Conservation (phyloP, 1,140 invertebrate genomes). For the Drosophila insularis region DNA sequence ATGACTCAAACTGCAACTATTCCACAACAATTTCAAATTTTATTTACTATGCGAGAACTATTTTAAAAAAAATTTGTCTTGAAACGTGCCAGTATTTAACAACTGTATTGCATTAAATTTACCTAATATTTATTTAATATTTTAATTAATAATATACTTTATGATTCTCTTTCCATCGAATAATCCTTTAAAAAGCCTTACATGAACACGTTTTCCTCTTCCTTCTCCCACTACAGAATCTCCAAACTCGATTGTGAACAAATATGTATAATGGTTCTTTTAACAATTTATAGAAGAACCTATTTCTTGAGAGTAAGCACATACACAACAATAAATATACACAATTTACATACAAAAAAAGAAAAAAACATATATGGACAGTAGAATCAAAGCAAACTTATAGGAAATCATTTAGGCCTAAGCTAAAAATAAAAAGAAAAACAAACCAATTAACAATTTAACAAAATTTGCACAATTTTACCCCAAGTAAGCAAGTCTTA, state of each 20-base stretch:
- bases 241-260: background rate
- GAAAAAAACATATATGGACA: conserved; percentile 31
- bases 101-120: background rate
- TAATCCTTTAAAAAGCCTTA: no score
- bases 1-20: background rate
- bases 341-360: background rate
- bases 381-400: conserved; percentile 36
- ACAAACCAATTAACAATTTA: conserved; percentile 9
- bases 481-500: conserved; percentile 35
- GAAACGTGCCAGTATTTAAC: background rate
- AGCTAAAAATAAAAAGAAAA: conserved; percentile 41
- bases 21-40: background rate
- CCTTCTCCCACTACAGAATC: background rate
- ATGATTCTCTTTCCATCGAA: background rate
- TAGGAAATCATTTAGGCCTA: conserved; percentile 44
- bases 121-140: background rate
- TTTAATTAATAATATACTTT: background rate
- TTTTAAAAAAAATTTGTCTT: background rate
- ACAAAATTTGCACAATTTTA: conserved; percentile 72
- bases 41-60: background rate
- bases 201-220: background rate
- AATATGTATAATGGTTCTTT: background rate
- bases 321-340: conserved; percentile 2
- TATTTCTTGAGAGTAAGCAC: conserved; percentile 6
- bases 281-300: background rate